Percentiles rank a stretch among this genome's conserved stretches.
phyloP scores from a whole-genome alignment of 2,113 vertebrate species.

The Calidris pugnax region DNA sequence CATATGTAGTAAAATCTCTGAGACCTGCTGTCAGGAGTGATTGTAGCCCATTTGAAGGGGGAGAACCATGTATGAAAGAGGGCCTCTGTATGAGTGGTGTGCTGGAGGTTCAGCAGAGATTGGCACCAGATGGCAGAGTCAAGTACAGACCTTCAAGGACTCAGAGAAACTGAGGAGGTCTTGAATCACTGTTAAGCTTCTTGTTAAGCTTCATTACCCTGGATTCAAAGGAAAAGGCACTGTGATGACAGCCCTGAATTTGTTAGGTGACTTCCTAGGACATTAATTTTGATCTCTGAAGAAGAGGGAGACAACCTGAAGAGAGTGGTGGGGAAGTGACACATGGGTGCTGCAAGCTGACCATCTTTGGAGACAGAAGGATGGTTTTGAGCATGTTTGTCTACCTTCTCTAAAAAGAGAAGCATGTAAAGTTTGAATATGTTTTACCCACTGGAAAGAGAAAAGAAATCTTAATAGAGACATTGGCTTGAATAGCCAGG shows the following conservation, averaged over 20 bases:
- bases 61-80: neutral
- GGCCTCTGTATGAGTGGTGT: neutral
- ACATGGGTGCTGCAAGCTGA: neutral
- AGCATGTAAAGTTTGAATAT: neutral
- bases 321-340: neutral
- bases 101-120: neutral
- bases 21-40: neutral
- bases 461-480: neutral
- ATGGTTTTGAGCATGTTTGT: neutral
- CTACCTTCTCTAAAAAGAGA: neutral
- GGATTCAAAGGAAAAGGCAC: neutral
- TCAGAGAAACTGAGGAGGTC: neutral
- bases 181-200: neutral
- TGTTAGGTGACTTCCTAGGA: neutral
- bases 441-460: neutral
- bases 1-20: neutral
- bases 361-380: neutral
- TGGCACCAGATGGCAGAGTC: neutral
- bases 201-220: neutral
- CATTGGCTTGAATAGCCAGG: neutral
- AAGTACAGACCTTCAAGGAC: neutral
- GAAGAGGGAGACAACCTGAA: neutral
- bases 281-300: neutral
- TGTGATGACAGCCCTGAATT: neutral
- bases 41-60: neutral